phyloP scores from a whole-genome alignment of 2,888 invertebrate species.

The Scaptomyza cyrtandrae region DNA sequence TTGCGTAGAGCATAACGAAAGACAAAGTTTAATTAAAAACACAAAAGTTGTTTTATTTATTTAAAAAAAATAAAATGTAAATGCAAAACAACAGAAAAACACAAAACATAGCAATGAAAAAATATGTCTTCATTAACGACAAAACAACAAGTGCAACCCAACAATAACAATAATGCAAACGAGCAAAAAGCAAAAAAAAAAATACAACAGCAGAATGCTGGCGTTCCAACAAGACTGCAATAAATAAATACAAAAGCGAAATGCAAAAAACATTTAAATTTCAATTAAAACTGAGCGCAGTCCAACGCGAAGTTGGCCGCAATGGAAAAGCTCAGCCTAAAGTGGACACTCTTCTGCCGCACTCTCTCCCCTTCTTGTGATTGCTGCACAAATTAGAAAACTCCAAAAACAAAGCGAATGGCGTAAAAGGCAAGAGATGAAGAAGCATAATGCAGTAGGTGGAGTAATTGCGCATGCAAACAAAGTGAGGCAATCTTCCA shows the following conservation, averaged over 20 bases:
- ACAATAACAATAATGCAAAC: conserved; percentile 61
- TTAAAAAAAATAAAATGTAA: conserved; percentile 48
- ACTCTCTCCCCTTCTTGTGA: neutral
- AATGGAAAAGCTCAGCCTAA: conserved; percentile 51
- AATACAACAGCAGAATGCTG: conserved; percentile 22
- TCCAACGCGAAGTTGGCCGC: conserved; percentile 41
- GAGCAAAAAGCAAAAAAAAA: conserved; percentile 53
- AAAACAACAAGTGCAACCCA: conserved; percentile 55
- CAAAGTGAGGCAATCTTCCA: conserved; percentile 53
- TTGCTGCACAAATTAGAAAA: conserved; percentile 70
- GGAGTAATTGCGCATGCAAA: conserved; percentile 65
- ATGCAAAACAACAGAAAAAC: conserved; percentile 26
- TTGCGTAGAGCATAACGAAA: conserved; percentile 41
- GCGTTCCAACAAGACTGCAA: conserved; percentile 39
- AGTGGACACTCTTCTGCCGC: conserved; percentile 44
- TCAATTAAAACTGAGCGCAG: conserved; percentile 69
- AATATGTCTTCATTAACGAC: conserved; percentile 79
- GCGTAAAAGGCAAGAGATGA: conserved; percentile 46
- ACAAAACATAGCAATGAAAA: conserved; percentile 62
- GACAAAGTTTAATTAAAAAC: conserved; percentile 79
- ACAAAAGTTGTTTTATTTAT: conserved; percentile 78
- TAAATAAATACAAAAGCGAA: conserved; percentile 68
- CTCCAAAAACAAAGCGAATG: conserved; percentile 48
- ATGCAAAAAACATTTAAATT: conserved; percentile 78
- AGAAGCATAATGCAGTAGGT: conserved; percentile 40